phyloP scores from a whole-genome alignment of 2,113 vertebrate species.

The Zootoca vivipara region DNA sequence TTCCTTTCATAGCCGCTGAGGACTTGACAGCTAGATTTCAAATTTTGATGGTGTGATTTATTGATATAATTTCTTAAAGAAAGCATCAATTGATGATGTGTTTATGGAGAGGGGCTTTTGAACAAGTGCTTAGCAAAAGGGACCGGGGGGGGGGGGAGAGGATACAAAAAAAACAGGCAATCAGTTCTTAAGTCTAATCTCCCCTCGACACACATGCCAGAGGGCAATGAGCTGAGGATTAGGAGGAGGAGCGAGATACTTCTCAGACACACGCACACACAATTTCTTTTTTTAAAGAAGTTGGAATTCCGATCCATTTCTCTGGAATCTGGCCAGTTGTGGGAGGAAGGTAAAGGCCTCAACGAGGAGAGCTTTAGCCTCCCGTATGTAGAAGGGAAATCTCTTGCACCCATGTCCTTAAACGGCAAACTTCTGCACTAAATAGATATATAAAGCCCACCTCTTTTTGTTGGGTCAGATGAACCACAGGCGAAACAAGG shows the following conservation, averaged over 20 bases:
- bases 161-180: conserved; percentile 50
- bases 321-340: conserved; percentile 63
- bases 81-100: conserved; percentile 55
- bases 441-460: not conserved
- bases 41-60: not conserved
- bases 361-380: conserved; percentile 44
- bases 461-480: conserved; percentile 50
- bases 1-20: not conserved
- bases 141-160: not conserved
- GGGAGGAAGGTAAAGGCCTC: conserved; percentile 10
- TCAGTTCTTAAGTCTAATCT: conserved; percentile 68
- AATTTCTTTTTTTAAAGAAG: not conserved
- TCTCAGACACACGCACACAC: not conserved
- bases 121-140: conserved; percentile 63
- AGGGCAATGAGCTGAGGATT: conserved; percentile 63
- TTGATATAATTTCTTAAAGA: conserved; percentile 15
- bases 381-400: conserved; percentile 5
- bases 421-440: not conserved
- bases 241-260: conserved; percentile 49
- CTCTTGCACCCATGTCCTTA: not conserved
- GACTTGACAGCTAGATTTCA: not conserved
- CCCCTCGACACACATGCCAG: conserved; percentile 66
- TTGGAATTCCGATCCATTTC: conserved; percentile 55
- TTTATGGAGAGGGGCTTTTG: conserved; percentile 38
- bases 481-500: conserved; percentile 57